A percentile compares a stretch with the other conserved stretches of the same genome.
These are phyloP conservation scores for Cantharis rufa DNA, from an alignment of 2,888 invertebrate genomes.

Conservation along the genomic window DNA sequence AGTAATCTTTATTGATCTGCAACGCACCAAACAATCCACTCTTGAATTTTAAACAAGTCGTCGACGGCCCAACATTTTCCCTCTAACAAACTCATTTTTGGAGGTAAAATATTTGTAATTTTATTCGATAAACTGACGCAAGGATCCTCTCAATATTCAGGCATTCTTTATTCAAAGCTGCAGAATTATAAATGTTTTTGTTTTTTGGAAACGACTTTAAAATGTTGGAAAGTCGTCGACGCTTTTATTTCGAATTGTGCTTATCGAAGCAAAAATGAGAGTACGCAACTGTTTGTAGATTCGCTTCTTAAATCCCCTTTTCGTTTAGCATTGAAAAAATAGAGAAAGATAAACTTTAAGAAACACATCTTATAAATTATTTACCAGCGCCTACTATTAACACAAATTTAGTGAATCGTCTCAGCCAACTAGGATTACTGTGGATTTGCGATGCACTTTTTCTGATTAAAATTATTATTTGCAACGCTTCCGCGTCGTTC, in stretches of 20 bases:
- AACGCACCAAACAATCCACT: background rate
- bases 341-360: slow-evolving; percentile 11
- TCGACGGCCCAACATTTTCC: background rate
- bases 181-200: background rate
- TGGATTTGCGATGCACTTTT: background rate
- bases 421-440: background rate
- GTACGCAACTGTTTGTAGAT: slow-evolving; percentile 23
- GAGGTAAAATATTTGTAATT: background rate
- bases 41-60: background rate
- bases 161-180: background rate
- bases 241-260: slow-evolving; percentile 8
- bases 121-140: background rate
- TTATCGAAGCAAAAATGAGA: slow-evolving; percentile 26
- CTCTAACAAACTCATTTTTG: background rate
- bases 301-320: slow-evolving; percentile 14
- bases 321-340: slow-evolving; percentile 11
- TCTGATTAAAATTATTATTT: background rate
- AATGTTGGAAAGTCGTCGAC: background rate
- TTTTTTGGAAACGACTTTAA: background rate
- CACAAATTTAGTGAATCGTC: slow-evolving; percentile 9
- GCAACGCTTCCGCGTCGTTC: background rate
- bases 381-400: slow-evolving; percentile 16
- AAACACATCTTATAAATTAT: slow-evolving; percentile 28
- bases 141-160: background rate
- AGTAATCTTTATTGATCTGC: slow-evolving; percentile 2